Evolutionary conservation across 2,113 vertebrate species (phyloP), one percentile per base, ranked within the genome.

Genomic region (Apodemus sylvaticus): DNA sequence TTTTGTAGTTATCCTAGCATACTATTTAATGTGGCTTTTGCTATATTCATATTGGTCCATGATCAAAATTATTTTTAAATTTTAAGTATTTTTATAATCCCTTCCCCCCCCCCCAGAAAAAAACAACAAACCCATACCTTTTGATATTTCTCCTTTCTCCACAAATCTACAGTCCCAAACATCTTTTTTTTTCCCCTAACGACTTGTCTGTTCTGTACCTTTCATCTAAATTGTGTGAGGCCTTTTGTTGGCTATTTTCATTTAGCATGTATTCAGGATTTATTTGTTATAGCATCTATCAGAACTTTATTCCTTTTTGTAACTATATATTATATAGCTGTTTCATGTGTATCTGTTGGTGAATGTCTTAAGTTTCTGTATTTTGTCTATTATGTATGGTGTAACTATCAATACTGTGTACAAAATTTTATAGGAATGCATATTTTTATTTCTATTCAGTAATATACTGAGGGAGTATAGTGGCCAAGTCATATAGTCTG

Each of bases 201-300:
- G 86, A 60, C 53, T 86, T 95, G 7, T 68, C 22, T 76, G 9
- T 94, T 87, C 12, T 81, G 51, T 42, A 55, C 42, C 8, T 94
- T 92, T 94, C 36, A 19, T 64, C 26, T 92, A 73, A 64, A 60
- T 92, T 94, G 7, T 74, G 34, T 79, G n/a, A 92, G n/a, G 36
- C 85, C 20, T 94, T 76, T 92, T 86, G 53, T 31, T 74, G 14
- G 53, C 45, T 93, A 73, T 48, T 87, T 96, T 92, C 22, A 92
- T 10, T 95, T 86, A 74, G 19, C 73, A 3, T 92, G 14, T 78
- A 93, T 96, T 86, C 45, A 76, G 53, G 64, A 11, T 90, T 97
- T 0, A 39, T 88, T 53, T 53, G 5, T 78, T 53, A 5, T 68
- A 55, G 19, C 20, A 51, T 45, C 13, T 86, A 55, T 88, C 34